Evolutionary conservation across 1,140 invertebrate species (phyloP).

Genomic region (Pentalonia nigronervosa): DNA sequence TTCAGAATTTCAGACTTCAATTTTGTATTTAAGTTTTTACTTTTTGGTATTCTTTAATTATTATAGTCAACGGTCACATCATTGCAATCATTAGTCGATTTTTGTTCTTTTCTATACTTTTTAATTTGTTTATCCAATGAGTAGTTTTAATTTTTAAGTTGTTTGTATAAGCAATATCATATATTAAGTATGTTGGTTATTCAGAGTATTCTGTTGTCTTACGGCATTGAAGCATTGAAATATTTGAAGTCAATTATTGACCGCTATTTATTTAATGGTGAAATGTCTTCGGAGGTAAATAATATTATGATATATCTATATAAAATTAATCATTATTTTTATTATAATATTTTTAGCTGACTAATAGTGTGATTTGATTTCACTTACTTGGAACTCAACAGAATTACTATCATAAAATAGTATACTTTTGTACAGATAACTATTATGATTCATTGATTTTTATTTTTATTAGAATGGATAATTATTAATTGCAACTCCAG

Average conservation of each 20-base stretch:
- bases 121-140: background rate
- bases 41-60: no score
- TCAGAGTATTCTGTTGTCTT: slow-evolving; percentile 1
- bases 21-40: no score
- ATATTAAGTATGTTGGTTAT: background rate
- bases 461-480: background rate
- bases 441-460: background rate
- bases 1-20: no score
- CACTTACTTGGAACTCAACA: background rate
- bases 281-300: background rate
- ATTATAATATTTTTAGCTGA: background rate
- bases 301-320: background rate
- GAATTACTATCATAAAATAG: background rate
- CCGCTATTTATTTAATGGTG: background rate
- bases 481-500: no score
- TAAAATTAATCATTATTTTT: background rate
- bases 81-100: no score
- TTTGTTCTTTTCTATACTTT: no score
- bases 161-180: background rate
- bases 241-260: background rate
- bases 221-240: background rate
- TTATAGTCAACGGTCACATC: no score
- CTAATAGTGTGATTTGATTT: background rate
- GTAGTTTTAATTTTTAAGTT: background rate
- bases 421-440: background rate